Evolutionary conservation across 2,113 vertebrate species (phyloP), one percentile per base, ranked within the genome.

Genomic region (Ctenomys sociabilis): DNA sequence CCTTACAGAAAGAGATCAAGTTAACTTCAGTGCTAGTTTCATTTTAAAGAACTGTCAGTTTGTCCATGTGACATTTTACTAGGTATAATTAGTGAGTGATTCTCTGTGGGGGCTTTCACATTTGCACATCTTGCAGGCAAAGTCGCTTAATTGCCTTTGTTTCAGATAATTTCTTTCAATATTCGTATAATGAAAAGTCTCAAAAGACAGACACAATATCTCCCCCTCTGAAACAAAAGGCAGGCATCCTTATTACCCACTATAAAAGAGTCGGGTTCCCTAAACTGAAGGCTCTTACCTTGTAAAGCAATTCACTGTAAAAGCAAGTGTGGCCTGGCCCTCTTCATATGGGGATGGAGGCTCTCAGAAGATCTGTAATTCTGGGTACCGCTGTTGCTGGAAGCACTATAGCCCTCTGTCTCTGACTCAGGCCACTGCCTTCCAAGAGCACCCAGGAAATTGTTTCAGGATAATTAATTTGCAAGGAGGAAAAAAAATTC

Each of bases 151-250:
- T 26, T 83, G 22, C 8, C 5, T 54, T 24, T 92, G 11, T 73
- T 93, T 57, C 63, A 66, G 35, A 78, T 7, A 52, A 70, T 45
- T 83, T 82, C 49, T 89, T 93, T 75, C 85, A n/a, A 35, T 66
- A 17, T 89, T 88, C 90, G 40, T 86, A 26, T 72, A 72, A 80
- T 8, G 10, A 64, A 87, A 19, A 96, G 30, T 59, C 86, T 94
- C 83, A 78, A 70, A 64, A 89, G 54, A 81, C 8, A 88, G n/a
- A 93, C 83, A 87, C 7, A 86, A 85, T 21, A 13, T 73, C 24
- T 96, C n/a, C 37, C n/a, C 45, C 30, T 72, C 54, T 54, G 28
- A 16, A 92, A 85, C 57, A 85, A 90, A 96, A 91, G 17, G 45
- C 22, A 95, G 16, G 16, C 75, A 54, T 22, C 28, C 45, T 93